phyloP scores from a whole-genome alignment of 2,113 vertebrate genomes.

The Erinaceus europaeus region DNA sequence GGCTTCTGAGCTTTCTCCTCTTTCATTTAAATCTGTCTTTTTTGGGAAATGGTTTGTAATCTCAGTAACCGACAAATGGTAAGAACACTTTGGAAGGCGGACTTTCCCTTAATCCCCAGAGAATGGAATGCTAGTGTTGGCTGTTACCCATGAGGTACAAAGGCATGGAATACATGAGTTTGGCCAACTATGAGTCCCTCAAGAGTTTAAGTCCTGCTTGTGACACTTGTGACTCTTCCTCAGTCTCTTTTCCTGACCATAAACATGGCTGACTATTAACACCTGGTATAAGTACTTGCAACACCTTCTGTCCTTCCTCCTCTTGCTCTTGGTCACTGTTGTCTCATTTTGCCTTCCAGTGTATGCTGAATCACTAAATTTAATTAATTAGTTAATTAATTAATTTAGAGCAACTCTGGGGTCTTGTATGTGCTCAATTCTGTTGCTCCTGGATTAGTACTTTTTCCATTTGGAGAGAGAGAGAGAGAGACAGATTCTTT shows the following conservation, averaged over 20 bases:
- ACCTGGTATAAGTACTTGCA: not conserved
- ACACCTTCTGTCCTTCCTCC: not conserved
- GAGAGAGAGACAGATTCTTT: too few species aligned
- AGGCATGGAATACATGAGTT: not conserved
- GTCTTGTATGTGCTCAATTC: too few species aligned
- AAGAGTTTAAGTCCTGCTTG: not conserved
- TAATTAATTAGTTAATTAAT: too few species aligned
- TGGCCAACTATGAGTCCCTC: not conserved
- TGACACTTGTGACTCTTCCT: not conserved
- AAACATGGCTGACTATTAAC: not conserved
- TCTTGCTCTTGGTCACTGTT: not conserved
- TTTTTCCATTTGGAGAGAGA: too few species aligned
- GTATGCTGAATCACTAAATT: too few species aligned
- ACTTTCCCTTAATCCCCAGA: not conserved
- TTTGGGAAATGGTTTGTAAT: conserved; percentile 5
- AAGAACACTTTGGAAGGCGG: not conserved
- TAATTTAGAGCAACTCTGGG: too few species aligned
- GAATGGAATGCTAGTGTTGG: not conserved
- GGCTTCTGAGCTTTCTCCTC: not conserved
- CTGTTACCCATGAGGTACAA: not conserved
- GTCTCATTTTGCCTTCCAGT: not conserved
- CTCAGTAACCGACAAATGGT: conserved; percentile 44
- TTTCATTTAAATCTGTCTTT: conserved; percentile 59
- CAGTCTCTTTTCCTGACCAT: not conserved
- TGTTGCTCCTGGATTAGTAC: too few species aligned